Evolutionary conservation across 2,888 invertebrate genomes (phyloP), one percentile per base, ranked within the genome.

Genomic region (Dromius quadrimaculatus): DNA sequence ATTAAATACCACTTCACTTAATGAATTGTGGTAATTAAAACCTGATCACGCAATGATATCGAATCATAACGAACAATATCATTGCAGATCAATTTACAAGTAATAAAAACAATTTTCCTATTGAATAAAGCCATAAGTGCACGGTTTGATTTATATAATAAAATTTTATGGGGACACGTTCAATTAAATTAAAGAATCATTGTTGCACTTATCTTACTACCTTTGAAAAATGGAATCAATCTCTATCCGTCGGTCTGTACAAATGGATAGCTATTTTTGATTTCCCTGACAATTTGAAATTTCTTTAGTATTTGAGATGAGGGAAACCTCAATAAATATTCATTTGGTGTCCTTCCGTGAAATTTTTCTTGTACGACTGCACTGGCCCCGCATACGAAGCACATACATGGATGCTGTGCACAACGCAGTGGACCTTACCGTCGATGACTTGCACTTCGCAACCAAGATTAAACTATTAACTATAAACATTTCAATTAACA

Each of bases 401-500:
- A 11, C 22, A n/a, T n/a, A 20, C 11, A 47, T 11, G 11, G 13
- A 17, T 17, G 47, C 47, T n/a, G 22, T 22, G 47, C 47, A 20
- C 47, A 45, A 45, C 22, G 47, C 20, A 47, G 20, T 15, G 22
- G 15, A 23, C 59, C 36, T 59, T 59, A 59, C 36, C 36, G 23
- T 54, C 59, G 41, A 59, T 68, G 68, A 68, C 68, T 68, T 68
- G 68, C 68, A 68, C 43, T 59, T 59, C 59, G 34, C 59, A 32
- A 28, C 41, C 59, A 59, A 68, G 68, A 68, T 68, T 68, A 68
- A 68, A 68, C 68, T 68, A 68, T 68, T 68, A 68, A 68, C 68
- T 68, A 68, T 68, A 68, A 68, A 68, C 68, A 68, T 68, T 68
- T 68, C 68, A 68, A 68, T 68, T 68, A 68, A 68, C 68, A 59